Conservation (phyloP, 2,113 vertebrate genomes). For the Paralichthys olivaceus region DNA sequence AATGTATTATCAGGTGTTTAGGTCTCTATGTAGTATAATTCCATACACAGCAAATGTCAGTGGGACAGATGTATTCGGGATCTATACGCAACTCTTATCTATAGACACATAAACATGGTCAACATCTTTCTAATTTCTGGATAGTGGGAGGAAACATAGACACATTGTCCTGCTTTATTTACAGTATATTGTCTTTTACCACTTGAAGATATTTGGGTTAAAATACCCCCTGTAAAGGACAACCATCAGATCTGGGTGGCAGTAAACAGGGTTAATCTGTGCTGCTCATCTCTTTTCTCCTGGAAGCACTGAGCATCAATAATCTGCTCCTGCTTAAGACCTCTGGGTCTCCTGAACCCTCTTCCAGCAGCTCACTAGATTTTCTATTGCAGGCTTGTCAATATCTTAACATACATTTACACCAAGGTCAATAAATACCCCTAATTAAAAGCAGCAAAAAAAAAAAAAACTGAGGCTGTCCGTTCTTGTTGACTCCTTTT, state of each 20-base stretch:
- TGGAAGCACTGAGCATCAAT: background rate
- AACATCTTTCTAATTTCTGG: no score
- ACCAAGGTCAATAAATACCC: slow-evolving; percentile 23
- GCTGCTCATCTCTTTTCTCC: background rate
- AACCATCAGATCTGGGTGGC: background rate
- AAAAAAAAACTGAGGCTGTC: background rate
- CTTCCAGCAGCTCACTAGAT: background rate
- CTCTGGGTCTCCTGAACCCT: background rate
- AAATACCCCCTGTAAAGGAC: background rate
- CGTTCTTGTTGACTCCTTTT: slow-evolving; percentile 24
- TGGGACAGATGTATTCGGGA: no score
- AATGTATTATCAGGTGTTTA: background rate
- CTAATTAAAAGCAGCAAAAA: slow-evolving; percentile 19
- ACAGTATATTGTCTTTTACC: no score
- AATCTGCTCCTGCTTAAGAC: background rate
- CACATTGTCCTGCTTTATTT: no score
- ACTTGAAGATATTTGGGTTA: background rate
- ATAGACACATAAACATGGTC: no score
- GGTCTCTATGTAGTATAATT: background rate
- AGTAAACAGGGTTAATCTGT: background rate
- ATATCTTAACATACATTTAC: slow-evolving; percentile 35
- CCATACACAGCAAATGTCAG: no score
- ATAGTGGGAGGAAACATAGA: no score
- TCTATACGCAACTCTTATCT: no score
- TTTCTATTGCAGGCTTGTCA: slow-evolving; percentile 1